Conservation (phyloP, 2,888 invertebrate genomes). For the Zygaena filipendulae region DNA sequence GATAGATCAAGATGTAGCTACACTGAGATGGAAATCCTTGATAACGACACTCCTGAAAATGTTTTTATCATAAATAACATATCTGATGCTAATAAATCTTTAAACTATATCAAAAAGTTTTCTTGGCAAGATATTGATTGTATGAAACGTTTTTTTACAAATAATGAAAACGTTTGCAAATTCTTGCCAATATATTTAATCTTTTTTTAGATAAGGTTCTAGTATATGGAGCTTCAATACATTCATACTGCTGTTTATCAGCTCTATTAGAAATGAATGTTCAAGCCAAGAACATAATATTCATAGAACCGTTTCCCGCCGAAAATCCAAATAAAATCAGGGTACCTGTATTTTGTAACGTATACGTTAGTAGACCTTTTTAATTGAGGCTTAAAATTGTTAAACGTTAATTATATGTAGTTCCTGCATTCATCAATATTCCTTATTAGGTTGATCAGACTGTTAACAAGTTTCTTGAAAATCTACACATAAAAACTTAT, state of each 20-base stretch:
- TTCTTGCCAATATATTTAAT: too few relatives aligned
- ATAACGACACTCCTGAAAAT: slow-evolving; percentile 46
- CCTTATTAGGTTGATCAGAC: slow-evolving; percentile 56
- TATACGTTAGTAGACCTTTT: slow-evolving; percentile 30
- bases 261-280: slow-evolving; percentile 71
- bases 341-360: slow-evolving; percentile 42
- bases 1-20: slow-evolving; percentile 28
- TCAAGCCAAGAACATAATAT: slow-evolving; percentile 61
- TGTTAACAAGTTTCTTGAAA: slow-evolving; percentile 41
- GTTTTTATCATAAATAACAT: slow-evolving; percentile 71
- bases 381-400: background rate
- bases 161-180: too few relatives aligned
- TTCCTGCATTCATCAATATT: background rate
- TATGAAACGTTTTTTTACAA: slow-evolving; percentile 22
- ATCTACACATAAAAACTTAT: slow-evolving; percentile 50
- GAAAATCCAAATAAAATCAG: slow-evolving; percentile 30
- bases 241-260: slow-evolving; percentile 74
- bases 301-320: slow-evolving; percentile 67
- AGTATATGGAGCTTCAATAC: slow-evolving; percentile 75
- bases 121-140: slow-evolving; percentile 21
- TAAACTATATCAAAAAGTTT: slow-evolving; percentile 31
- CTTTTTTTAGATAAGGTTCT: slow-evolving; percentile 52
- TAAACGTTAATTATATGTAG: background rate
- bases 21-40: slow-evolving; percentile 21
- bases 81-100: slow-evolving; percentile 57